These are phyloP conservation scores for Electrona antarctica DNA, from an alignment of 2,113 vertebrate species.

Conservation along the genomic window DNA sequence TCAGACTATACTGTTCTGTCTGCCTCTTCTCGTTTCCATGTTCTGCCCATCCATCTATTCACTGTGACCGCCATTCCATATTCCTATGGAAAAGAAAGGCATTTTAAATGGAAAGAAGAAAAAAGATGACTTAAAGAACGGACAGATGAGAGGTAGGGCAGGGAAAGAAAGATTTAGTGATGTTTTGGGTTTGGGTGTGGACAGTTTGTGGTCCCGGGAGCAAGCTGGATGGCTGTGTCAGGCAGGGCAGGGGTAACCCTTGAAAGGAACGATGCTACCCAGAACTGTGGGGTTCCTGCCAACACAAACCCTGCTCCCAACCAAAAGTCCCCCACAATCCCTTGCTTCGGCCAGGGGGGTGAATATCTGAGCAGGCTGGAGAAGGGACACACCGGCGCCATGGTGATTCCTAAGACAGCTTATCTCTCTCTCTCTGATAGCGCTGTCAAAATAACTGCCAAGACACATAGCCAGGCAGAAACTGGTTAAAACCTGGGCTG, in stretches of 20 bases:
- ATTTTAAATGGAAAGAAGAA: no score
- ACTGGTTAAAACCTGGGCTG: conserved; percentile 72
- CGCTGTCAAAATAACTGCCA: conserved; percentile 82
- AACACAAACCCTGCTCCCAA: conserved; percentile 71
- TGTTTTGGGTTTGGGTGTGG: not conserved
- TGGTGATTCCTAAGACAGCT: conserved; percentile 80
- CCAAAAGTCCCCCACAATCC: conserved; percentile 56
- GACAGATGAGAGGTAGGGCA: no score
- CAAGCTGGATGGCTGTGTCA: conserved; percentile 18
- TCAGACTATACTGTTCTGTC: conserved; percentile 15
- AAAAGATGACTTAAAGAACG: no score
- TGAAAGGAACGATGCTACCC: conserved; percentile 65
- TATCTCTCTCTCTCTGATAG: conserved; percentile 81
- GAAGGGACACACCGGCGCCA: conserved; percentile 81
- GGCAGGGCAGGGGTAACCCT: conserved; percentile 20
- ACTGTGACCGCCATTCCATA: not conserved
- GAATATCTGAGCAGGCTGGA: conserved; percentile 69
- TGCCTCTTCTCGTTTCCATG: conserved; percentile 9
- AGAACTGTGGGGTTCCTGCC: conserved; percentile 68
- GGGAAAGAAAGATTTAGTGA: not conserved
- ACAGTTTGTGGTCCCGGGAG: not conserved
- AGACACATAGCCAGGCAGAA: conserved; percentile 78
- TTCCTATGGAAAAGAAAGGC: not conserved
- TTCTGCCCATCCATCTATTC: not conserved
- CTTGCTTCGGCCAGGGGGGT: conserved; percentile 57